phyloP scores from a whole-genome alignment of 2,888 invertebrate species.

The Drosophila eohydei region DNA sequence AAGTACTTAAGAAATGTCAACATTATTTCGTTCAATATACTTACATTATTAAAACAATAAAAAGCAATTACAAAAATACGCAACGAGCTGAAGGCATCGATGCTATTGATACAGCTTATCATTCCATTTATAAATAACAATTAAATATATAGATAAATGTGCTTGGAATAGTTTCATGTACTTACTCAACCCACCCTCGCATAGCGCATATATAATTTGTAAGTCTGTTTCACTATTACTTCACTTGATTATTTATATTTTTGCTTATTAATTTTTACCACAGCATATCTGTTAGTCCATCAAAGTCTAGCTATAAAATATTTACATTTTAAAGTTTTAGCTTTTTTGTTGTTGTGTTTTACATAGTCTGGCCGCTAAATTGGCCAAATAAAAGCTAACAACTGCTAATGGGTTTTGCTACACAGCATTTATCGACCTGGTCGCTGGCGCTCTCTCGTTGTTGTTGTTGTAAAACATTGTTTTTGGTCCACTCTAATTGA shows the following conservation, averaged over 20 bases:
- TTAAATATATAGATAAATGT: too few species aligned
- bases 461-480: conserved; percentile 41
- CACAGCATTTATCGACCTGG: conserved; percentile 22
- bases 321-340: conserved; percentile 6
- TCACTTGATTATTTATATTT: background rate
- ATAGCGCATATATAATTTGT: too few species aligned
- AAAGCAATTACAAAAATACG: too few species aligned
- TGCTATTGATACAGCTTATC: too few species aligned
- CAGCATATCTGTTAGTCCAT: background rate
- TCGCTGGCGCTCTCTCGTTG: conserved; percentile 5
- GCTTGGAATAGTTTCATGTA: too few species aligned
- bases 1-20: too few species aligned
- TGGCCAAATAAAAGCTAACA: conserved; percentile 56
- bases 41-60: too few species aligned
- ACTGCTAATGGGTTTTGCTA: conserved; percentile 48
- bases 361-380: conserved; percentile 35
- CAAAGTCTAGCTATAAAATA: background rate
- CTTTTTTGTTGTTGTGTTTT: conserved; percentile 1
- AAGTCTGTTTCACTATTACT: background rate
- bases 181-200: background rate
- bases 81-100: too few species aligned
- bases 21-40: too few species aligned
- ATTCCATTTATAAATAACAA: too few species aligned
- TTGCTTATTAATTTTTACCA: background rate
- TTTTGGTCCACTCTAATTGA: conserved; percentile 56